Conservation (phyloP, 1,140 invertebrate species). For the Lepidurus arcticus region DNA sequence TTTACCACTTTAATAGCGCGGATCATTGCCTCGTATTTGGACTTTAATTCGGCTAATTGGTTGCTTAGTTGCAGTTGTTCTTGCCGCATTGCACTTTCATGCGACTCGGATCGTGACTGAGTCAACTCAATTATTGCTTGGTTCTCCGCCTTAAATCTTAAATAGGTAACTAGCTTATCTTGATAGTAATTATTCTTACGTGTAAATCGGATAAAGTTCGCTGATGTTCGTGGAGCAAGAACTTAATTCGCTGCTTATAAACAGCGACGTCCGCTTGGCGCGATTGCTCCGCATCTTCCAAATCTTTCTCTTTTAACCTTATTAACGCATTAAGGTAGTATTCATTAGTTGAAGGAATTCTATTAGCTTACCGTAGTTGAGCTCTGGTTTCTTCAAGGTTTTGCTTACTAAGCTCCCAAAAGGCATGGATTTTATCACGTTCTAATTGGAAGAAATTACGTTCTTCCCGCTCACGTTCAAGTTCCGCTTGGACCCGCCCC, state of each 20-base stretch:
- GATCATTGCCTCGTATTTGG: conserved; percentile 59
- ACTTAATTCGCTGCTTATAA: conserved; percentile 87
- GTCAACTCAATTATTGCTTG: conserved; percentile 66
- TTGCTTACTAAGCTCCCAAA: conserved; percentile 85
- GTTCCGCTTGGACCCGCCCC: conserved; percentile 77
- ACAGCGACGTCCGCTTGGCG: conserved; percentile 81
- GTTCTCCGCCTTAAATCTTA: conserved; percentile 54
- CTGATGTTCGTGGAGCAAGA: conserved; percentile 85
- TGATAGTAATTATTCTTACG: conserved; percentile 38
- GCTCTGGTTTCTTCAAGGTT: conserved; percentile 75
- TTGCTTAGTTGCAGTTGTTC: conserved; percentile 72
- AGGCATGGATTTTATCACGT: conserved; percentile 85
- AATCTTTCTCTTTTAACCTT: conserved; percentile 77
- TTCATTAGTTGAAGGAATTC: neutral
- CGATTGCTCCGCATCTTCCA: conserved; percentile 76
- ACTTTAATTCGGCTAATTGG: conserved; percentile 64
- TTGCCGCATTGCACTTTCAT: conserved; percentile 67
- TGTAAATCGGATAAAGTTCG: conserved; percentile 69
- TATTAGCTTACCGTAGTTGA: conserved; percentile 50
- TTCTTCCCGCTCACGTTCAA: conserved; percentile 89
- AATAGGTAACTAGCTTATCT: neutral
- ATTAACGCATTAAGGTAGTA: conserved; percentile 36
- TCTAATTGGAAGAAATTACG: conserved; percentile 92
- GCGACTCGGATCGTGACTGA: conserved; percentile 63
- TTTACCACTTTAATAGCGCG: conserved; percentile 57